phyloP scores from a whole-genome alignment of 1,140 invertebrate genomes.

The Stenopsyche tienmushanensis region DNA sequence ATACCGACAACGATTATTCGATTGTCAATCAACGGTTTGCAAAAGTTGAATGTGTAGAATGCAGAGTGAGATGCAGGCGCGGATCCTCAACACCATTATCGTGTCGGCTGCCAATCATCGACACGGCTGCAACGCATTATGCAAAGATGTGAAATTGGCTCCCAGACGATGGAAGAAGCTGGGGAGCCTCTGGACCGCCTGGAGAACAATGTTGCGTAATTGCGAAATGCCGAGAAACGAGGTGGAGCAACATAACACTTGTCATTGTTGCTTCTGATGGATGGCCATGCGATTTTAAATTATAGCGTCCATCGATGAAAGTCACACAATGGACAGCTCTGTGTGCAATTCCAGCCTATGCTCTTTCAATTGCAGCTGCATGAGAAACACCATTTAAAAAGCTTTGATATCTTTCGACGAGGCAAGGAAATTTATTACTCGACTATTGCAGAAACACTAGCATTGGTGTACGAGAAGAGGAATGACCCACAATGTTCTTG shows the following conservation, averaged over 20 bases:
- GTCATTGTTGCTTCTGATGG: no score
- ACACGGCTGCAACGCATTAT: constrained; percentile 2
- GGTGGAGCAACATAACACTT: not conserved
- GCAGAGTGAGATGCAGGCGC: not conserved
- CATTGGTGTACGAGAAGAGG: no score
- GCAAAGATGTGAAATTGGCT: not conserved
- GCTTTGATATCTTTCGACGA: no score
- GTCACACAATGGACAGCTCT: not conserved
- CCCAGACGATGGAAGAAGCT: not conserved
- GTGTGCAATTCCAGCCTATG: no score
- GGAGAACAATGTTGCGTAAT: not conserved
- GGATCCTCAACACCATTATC: no score
- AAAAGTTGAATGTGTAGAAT: not conserved
- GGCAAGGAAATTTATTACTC: no score
- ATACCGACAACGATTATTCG: constrained; percentile 8
- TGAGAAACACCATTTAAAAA: no score
- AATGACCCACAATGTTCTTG: no score
- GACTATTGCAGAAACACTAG: no score
- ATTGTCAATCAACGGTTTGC: constrained; percentile 9
- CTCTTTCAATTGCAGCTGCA: no score
- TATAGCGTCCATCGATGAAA: not conserved
- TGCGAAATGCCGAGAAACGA: not conserved
- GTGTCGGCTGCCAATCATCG: constrained; percentile 17
- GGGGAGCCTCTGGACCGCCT: not conserved
- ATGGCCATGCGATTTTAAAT: not conserved